Percentiles rank a stretch among this genome's conserved stretches.
phyloP scores from a whole-genome alignment of 37 sponge, comb jelly and placozoan genomes.

The Agelas oroides region DNA sequence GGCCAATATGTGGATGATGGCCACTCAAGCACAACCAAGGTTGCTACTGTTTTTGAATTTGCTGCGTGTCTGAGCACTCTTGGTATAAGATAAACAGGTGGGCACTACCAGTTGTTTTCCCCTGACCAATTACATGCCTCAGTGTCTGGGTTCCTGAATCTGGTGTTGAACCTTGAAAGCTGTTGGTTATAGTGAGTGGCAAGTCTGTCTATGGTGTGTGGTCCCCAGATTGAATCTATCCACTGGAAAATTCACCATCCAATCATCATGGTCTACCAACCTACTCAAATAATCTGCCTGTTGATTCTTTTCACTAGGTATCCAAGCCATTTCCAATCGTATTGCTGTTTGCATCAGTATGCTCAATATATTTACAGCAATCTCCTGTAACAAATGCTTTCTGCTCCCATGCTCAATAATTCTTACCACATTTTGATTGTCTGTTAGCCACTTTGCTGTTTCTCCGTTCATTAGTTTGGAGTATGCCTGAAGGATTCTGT shows the following conservation, averaged over 20 bases:
- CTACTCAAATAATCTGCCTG: slow-evolving; percentile 32
- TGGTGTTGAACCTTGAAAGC: slow-evolving; percentile 9
- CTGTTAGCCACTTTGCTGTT: slow-evolving; percentile 18
- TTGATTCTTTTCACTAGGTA: slow-evolving; percentile 32
- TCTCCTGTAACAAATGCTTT: slow-evolving; percentile 11
- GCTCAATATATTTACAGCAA: slow-evolving; percentile 14
- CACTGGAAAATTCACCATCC: slow-evolving; percentile 17
- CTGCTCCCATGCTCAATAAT: slow-evolving; percentile 23
- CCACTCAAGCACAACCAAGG: slow-evolving; percentile 41
- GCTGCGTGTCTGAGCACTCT: slow-evolving; percentile 22
- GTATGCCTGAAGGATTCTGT: slow-evolving; percentile 5
- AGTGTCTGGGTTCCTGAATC: slow-evolving; percentile 16
- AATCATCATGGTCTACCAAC: slow-evolving; percentile 36
- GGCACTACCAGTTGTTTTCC: slow-evolving; percentile 42
- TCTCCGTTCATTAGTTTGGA: not conserved
- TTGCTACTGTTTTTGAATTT: slow-evolving; percentile 9
- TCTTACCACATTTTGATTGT: slow-evolving; percentile 39
- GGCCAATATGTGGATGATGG: slow-evolving; percentile 51
- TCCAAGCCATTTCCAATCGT: slow-evolving; percentile 38
- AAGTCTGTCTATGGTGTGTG: slow-evolving; percentile 43
- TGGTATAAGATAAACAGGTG: slow-evolving; percentile 7
- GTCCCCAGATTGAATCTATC: slow-evolving; percentile 35
- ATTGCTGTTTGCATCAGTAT: not conserved
- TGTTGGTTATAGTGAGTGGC: slow-evolving; percentile 27
- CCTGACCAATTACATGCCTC: slow-evolving; percentile 36